Evolutionary conservation across 2,797 vertebrate genomes (phyloP).

Genomic region (Myripristis jacobus): DNA sequence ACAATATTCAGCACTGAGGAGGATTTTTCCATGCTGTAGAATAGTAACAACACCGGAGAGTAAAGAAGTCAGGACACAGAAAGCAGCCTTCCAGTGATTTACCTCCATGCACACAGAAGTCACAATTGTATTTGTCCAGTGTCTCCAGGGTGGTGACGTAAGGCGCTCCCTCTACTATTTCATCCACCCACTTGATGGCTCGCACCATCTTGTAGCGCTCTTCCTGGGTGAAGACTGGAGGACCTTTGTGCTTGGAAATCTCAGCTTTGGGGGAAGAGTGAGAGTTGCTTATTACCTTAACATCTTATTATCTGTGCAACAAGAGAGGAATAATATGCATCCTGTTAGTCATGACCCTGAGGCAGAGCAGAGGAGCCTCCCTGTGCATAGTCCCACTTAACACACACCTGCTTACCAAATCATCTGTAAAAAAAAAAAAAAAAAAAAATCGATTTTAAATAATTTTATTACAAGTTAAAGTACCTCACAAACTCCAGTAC

Average conservation of each 20-base stretch:
- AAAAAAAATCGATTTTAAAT: no score
- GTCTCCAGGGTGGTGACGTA: slow-evolving; percentile 97
- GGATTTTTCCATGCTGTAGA: no score
- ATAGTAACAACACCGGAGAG: no score
- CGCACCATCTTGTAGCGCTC: slow-evolving; percentile 98
- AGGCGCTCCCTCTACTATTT: slow-evolving; percentile 94
- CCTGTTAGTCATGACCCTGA: no score
- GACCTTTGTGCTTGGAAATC: slow-evolving; percentile 97
- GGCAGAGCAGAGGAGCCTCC: no score
- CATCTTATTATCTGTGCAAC: neutral
- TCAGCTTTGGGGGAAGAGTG: slow-evolving; percentile 82
- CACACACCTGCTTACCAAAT: no score
- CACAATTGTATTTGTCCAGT: slow-evolving; percentile 92
- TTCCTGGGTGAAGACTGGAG: slow-evolving; percentile 96
- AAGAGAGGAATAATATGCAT: no score
- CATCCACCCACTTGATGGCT: slow-evolving; percentile 99
- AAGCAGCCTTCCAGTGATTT: neutral
- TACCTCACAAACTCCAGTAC: no score
- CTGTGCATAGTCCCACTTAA: no score
- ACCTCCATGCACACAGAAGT: slow-evolving; percentile 92
- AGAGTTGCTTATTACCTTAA: neutral
- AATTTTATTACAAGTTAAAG: no score
- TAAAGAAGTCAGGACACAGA: neutral
- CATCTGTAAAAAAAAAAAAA: no score
- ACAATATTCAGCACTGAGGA: no score